Conservation (phyloP, 2,797 vertebrate genomes). For the Gorsachius magnificus region DNA sequence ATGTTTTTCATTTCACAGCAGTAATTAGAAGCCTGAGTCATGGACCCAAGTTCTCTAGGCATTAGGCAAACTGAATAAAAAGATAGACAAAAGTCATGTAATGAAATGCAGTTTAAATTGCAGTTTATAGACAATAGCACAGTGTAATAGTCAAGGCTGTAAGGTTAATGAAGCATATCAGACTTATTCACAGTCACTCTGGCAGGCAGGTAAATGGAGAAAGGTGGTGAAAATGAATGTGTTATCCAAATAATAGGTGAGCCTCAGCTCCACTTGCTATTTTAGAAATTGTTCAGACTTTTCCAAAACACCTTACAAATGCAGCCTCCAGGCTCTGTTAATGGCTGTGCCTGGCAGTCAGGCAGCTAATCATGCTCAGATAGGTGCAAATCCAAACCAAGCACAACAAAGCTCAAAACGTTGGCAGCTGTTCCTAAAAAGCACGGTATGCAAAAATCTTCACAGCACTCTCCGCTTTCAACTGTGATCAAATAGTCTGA, state of each 20-base stretch:
- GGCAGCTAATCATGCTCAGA: background rate
- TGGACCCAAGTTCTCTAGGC: background rate
- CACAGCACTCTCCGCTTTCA: rapidly evolving
- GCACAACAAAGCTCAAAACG: background rate
- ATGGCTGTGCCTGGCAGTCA: background rate
- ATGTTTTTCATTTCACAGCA: background rate
- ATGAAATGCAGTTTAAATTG: background rate
- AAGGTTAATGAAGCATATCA: background rate
- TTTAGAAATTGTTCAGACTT: background rate
- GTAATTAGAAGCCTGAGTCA: background rate
- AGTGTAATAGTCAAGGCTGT: background rate
- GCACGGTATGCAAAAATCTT: background rate
- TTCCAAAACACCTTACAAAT: background rate
- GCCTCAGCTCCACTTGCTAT: background rate
- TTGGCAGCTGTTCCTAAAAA: background rate
- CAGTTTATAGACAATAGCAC: background rate
- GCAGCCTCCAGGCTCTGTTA: background rate
- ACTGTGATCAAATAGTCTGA: background rate
- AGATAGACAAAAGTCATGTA: background rate
- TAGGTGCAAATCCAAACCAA: background rate
- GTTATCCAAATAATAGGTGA: background rate
- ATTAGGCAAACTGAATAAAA: background rate
- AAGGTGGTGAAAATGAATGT: background rate
- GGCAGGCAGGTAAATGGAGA: background rate
- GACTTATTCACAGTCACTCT: background rate